Evolutionary conservation across 2,797 vertebrate species (phyloP).

Genomic region (Ambastaia sidthimunki): DNA sequence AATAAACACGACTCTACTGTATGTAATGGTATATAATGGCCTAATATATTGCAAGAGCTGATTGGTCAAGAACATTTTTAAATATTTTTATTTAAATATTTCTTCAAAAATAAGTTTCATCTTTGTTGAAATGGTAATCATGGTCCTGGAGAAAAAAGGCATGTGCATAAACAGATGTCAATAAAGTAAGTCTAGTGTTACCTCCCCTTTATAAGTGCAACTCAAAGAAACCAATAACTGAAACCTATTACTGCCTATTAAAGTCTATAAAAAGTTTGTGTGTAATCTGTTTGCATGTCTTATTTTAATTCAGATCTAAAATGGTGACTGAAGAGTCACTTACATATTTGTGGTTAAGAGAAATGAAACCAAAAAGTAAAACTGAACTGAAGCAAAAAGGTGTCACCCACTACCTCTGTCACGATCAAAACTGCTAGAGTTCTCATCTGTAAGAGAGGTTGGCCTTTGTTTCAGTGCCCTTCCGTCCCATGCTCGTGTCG

Average conservation of each 20-base stretch:
- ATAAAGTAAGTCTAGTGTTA: too few relatives aligned
- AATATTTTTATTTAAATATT: too few relatives aligned
- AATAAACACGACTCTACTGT: background rate
- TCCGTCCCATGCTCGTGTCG: slow-evolving; percentile 76
- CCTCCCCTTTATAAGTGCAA: too few relatives aligned
- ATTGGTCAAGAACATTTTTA: background rate
- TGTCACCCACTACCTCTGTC: slow-evolving; percentile 40
- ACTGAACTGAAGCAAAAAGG: background rate
- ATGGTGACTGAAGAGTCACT: background rate
- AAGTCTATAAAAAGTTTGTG: too few relatives aligned
- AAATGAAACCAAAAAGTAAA: background rate
- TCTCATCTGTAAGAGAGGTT: slow-evolving; percentile 67
- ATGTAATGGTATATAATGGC: background rate
- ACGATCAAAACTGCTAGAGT: background rate
- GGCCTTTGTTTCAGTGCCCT: slow-evolving; percentile 74
- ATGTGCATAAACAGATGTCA: too few relatives aligned
- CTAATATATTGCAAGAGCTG: too few relatives aligned
- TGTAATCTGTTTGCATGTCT: too few relatives aligned
- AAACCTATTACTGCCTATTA: too few relatives aligned
- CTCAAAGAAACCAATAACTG: too few relatives aligned
- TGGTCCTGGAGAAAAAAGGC: too few relatives aligned
- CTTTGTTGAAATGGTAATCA: background rate
- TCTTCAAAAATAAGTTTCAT: background rate
- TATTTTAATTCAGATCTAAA: background rate
- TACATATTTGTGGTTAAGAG: background rate